Evolutionary conservation across 1,140 invertebrate genomes (phyloP).

Genomic region (Neuroterus valhalla): DNA sequence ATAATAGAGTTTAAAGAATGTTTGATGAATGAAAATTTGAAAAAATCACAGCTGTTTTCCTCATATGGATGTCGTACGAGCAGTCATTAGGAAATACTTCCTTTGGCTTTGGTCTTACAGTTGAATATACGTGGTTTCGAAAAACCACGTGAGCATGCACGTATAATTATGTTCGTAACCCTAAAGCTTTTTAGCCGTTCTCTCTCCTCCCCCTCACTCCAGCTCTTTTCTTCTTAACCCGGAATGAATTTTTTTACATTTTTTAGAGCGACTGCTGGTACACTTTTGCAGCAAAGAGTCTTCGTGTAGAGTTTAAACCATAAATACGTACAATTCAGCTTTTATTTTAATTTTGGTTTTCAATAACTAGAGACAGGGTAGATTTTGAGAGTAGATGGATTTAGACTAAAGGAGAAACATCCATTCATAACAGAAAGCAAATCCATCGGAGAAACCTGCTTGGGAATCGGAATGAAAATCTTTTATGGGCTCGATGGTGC

Average conservation of each 20-base stretch:
- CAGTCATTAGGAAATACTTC: slow-evolving; percentile 46
- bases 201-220: background rate
- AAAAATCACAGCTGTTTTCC: too few relatives aligned
- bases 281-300: background rate
- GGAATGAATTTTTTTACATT: background rate
- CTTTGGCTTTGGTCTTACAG: slow-evolving; percentile 38
- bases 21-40: too few relatives aligned
- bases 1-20: too few relatives aligned
- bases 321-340: background rate
- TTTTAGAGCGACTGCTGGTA: background rate
- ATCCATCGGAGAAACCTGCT: slow-evolving; percentile 27
- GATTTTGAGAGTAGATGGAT: background rate
- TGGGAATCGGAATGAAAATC: slow-evolving; percentile 48
- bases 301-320: background rate
- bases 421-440: slow-evolving; percentile 41
- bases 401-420: slow-evolving; percentile 15
- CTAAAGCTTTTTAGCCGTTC: background rate
- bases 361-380: background rate
- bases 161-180: slow-evolving; percentile 22
- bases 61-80: slow-evolving; percentile 25
- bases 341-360: background rate
- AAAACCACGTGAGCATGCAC: slow-evolving; percentile 2
- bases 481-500: slow-evolving; percentile 10
- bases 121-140: slow-evolving; percentile 44
- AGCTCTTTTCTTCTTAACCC: background rate